Evolutionary conservation across 2,888 invertebrate genomes (phyloP).

Genomic region (Seladonia tumulorum): DNA sequence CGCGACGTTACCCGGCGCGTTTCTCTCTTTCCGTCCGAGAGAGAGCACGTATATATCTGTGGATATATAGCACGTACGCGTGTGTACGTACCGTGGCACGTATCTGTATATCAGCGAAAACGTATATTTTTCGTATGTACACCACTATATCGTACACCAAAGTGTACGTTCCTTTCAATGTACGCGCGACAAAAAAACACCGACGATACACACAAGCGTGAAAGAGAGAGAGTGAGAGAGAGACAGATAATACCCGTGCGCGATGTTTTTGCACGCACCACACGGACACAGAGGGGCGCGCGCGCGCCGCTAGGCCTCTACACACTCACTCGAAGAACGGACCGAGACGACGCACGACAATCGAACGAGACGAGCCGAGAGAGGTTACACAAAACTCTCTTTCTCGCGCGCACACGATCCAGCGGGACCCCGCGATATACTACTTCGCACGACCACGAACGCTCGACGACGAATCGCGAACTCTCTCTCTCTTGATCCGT

Average conservation of each 20-base stretch:
- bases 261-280: slow-evolving; percentile 10
- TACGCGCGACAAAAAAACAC: slow-evolving; percentile 4
- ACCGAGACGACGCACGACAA: slow-evolving; percentile 64
- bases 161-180: not conserved
- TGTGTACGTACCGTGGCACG: not conserved
- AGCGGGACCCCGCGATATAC: slow-evolving; percentile 53
- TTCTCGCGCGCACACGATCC: slow-evolving; percentile 43
- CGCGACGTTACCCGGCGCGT: slow-evolving; percentile 52
- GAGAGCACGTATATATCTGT: slow-evolving; percentile 39
- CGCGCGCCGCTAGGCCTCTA: slow-evolving; percentile 51
- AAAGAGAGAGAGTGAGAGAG: not conserved
- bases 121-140: not conserved
- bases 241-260: slow-evolving; percentile 1
- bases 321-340: slow-evolving; percentile 48
- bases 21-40: slow-evolving; percentile 37
- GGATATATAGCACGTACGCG: slow-evolving; percentile 6
- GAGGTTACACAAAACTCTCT: slow-evolving; percentile 49
- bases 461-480: not conserved
- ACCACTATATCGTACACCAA: not conserved
- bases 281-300: slow-evolving; percentile 37
- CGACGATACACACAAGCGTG: slow-evolving; percentile 33
- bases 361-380: slow-evolving; percentile 52
- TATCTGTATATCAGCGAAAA: not conserved
- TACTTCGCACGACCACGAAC: slow-evolving; percentile 32
- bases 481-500: no score